Percentiles rank a stretch among this genome's conserved stretches.
Conservation (phyloP, 2,797 vertebrate genomes). For the Diplodus puntazzo region DNA sequence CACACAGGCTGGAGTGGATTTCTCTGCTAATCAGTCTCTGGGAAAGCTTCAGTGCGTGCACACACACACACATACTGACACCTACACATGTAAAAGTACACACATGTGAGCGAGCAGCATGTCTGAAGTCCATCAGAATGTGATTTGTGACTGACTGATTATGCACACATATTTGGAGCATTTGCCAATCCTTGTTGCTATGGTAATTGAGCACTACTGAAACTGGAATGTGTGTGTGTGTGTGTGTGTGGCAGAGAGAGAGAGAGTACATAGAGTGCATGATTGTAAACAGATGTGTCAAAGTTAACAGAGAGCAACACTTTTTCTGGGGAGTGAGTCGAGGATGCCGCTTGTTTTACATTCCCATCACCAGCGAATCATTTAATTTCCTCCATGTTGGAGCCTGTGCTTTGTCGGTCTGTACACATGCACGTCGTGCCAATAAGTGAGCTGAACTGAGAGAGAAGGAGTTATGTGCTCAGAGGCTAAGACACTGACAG, state of each 20-base stretch:
- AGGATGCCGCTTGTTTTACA: not conserved
- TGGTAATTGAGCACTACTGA: conserved; percentile 69
- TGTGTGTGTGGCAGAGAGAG: conserved; percentile 2
- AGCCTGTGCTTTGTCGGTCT: not conserved
- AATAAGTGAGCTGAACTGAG: not conserved
- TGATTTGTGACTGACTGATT: conserved; percentile 58
- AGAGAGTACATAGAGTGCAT: conserved; percentile 2
- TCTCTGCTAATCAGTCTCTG: not conserved
- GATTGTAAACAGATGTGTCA: conserved; percentile 57
- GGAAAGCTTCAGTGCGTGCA: not conserved
- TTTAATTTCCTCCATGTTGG: not conserved
- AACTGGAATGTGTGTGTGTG: conserved; percentile 48
- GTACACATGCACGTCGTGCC: not conserved
- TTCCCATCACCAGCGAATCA: not conserved
- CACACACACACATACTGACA: conserved; percentile 2
- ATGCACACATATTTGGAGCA: conserved; percentile 65
- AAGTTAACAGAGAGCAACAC: conserved; percentile 40
- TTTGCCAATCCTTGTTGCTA: conserved; percentile 74
- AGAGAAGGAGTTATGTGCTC: not conserved
- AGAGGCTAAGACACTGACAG: conserved; percentile 19
- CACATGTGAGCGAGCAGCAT: conserved; percentile 29
- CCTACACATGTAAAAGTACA: not conserved
- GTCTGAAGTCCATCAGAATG: conserved; percentile 43
- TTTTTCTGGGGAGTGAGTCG: not conserved
- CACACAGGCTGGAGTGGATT: not conserved